phyloP scores from a whole-genome alignment of 2,888 invertebrate genomes.

The Charanyca ferruginea region DNA sequence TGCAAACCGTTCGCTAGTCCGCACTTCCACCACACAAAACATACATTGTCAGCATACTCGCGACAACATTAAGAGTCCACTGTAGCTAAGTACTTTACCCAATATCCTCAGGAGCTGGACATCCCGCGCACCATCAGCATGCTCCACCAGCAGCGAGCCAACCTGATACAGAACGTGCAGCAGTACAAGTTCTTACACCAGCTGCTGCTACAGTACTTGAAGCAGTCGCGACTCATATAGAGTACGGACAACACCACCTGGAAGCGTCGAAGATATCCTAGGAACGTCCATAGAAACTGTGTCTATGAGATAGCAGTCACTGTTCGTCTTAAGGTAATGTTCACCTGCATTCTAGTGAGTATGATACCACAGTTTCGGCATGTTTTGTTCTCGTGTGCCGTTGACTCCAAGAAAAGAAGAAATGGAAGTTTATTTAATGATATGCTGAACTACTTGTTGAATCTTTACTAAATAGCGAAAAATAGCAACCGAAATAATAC shows the following conservation, averaged over 20 bases:
- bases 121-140: conserved; percentile 95
- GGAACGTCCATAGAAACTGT: too few relatives aligned
- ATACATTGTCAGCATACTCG: too few relatives aligned
- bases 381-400: too few relatives aligned
- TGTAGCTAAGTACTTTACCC: too few relatives aligned
- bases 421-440: too few relatives aligned
- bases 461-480: conserved; percentile 33
- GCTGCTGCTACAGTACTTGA: conserved; percentile 95
- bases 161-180: conserved; percentile 96
- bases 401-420: background rate
- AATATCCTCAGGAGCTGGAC: conserved; percentile 94
- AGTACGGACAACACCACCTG: background rate
- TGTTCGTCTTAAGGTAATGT: conserved; percentile 5
- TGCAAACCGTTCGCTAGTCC: too few relatives aligned
- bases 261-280: background rate
- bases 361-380: background rate
- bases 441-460: conserved; percentile 16
- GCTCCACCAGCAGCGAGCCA: conserved; percentile 96
- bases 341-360: conserved; percentile 1
- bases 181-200: conserved; percentile 97
- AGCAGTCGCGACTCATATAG: conserved; percentile 96
- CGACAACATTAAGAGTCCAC: too few relatives aligned
- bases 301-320: background rate
- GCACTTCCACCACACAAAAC: too few relatives aligned
- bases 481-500: conserved; percentile 39